Conservation (phyloP, 2,113 vertebrate species). For the Morone saxatilis region DNA sequence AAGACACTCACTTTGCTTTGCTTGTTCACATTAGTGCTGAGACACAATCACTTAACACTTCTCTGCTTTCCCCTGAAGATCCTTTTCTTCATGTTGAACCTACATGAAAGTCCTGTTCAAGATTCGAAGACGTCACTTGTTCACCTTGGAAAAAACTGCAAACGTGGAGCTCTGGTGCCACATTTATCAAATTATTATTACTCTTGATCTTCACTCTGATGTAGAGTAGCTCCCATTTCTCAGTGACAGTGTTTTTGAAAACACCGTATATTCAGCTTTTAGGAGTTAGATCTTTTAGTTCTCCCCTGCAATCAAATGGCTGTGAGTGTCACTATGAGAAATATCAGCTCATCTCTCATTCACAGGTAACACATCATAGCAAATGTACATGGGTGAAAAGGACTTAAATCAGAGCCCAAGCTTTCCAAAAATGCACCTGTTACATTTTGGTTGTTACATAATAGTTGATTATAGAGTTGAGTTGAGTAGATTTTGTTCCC, state of each 20-base stretch:
- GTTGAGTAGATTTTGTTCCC: too few species aligned
- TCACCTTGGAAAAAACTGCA: background rate
- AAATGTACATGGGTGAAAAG: background rate
- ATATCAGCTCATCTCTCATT: background rate
- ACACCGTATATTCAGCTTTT: background rate
- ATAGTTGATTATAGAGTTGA: background rate
- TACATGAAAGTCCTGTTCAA: background rate
- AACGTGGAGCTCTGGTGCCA: background rate
- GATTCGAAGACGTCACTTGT: background rate
- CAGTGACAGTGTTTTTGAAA: background rate
- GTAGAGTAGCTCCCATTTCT: background rate
- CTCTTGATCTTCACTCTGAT: background rate
- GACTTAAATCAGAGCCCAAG: background rate
- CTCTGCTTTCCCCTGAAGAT: background rate
- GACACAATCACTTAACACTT: background rate
- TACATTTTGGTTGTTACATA: background rate
- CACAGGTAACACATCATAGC: background rate
- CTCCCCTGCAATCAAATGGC: background rate
- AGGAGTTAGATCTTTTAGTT: background rate
- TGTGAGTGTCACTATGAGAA: background rate
- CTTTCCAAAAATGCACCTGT: slow-evolving; percentile 1
- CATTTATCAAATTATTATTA: background rate
- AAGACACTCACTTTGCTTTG: background rate
- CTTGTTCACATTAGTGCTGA: background rate
- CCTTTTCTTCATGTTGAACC: background rate